phyloP scores from a whole-genome alignment of 2,888 invertebrate species.

The Xanthorhoe designata region DNA sequence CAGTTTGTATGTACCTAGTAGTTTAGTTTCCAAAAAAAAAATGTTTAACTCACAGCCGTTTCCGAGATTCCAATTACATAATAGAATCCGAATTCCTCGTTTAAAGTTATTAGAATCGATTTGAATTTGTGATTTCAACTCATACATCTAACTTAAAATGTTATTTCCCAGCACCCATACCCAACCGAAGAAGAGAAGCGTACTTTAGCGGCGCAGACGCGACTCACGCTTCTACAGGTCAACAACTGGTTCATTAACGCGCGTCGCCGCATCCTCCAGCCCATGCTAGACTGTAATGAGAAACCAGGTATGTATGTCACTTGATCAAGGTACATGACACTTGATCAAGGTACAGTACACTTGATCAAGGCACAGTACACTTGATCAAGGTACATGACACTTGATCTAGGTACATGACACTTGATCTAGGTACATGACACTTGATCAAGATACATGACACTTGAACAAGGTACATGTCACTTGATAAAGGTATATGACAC shows the following conservation, averaged over 20 bases:
- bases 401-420: no score
- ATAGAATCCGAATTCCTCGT: no score
- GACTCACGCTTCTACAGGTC: constrained; percentile 94
- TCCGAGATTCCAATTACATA: no score
- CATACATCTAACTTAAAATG: no score
- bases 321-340: background rate
- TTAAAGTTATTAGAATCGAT: no score
- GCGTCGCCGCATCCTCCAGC: constrained; percentile 94
- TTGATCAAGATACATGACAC: constrained; percentile 1
- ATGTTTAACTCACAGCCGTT: no score
- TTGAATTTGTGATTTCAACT: no score
- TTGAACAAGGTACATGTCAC: background rate
- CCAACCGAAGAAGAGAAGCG: constrained; percentile 98
- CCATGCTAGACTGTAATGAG: constrained; percentile 92
- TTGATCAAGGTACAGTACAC: background rate
- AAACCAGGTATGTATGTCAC: constrained; percentile 56
- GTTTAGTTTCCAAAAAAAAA: no score
- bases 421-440: background rate
- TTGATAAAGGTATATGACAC: no score
- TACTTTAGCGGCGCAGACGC: constrained; percentile 94
- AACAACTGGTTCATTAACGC: constrained; percentile 98
- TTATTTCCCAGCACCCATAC: constrained; percentile 92
- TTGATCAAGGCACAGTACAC: background rate
- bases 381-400: no score
- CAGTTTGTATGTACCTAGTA: no score